A percentile compares a stretch with the other conserved stretches of the same genome.
phyloP scores from a whole-genome alignment of 2,113 vertebrate genomes.

The Glaucidium brasilianum region DNA sequence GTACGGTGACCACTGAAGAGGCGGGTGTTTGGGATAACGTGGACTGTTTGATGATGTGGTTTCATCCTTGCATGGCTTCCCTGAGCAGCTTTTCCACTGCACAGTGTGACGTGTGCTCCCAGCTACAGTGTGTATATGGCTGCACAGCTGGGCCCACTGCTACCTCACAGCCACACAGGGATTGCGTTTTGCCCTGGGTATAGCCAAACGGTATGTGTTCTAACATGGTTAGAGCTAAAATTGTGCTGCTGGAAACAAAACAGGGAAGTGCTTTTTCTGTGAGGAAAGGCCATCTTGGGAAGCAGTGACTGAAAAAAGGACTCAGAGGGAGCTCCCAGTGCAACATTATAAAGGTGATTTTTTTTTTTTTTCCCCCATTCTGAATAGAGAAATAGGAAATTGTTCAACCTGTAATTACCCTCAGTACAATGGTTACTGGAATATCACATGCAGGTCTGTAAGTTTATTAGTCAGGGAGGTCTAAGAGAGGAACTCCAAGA shows the following conservation, averaged over 20 bases:
- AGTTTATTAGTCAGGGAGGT: not conserved
- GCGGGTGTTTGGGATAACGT: not conserved
- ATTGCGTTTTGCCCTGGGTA: not conserved
- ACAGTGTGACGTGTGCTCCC: accelerated
- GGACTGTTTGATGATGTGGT: not conserved
- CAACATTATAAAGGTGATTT: not conserved
- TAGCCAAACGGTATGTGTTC: not conserved
- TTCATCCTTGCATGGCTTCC: not conserved
- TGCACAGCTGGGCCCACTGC: not conserved
- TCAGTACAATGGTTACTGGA: not conserved
- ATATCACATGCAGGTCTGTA: not conserved
- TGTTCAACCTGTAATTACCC: not conserved
- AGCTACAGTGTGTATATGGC: accelerated
- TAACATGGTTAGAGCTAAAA: not conserved
- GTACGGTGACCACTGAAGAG: not conserved
- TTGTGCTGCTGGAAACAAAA: not conserved
- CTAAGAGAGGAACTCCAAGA: not conserved
- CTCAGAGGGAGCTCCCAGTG: not conserved
- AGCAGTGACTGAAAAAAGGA: not conserved
- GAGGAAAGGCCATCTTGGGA: not conserved
- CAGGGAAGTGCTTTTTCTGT: not conserved
- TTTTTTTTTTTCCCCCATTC: not conserved
- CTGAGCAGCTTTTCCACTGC: not conserved
- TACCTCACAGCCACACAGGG: not conserved
- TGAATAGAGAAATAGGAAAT: not conserved